phyloP scores from a whole-genome alignment of 2,888 invertebrate species.

The Cataglyphis altisquamis region DNA sequence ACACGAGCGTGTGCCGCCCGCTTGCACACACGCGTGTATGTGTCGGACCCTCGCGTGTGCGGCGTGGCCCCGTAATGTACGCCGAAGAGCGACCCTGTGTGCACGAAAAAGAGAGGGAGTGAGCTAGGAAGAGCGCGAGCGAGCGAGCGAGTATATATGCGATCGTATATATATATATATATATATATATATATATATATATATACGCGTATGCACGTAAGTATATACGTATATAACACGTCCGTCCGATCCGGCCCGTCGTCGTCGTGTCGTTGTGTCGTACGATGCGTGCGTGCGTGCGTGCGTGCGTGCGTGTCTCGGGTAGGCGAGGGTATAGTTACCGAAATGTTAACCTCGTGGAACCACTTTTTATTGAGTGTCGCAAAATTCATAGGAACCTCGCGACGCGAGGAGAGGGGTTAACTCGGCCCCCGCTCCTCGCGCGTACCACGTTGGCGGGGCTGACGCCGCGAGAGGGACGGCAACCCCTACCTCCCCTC shows the following conservation, averaged over 20 bases:
- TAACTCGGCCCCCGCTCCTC: constrained; percentile 69
- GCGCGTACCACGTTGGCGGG: constrained; percentile 74
- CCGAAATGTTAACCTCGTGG: constrained; percentile 88
- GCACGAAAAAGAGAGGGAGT: constrained; percentile 28
- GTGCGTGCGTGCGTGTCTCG: constrained; percentile 77
- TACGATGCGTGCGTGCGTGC: constrained; percentile 66
- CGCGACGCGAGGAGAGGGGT: constrained; percentile 81
- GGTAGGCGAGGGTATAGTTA: constrained; percentile 86
- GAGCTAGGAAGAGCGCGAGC: background rate
- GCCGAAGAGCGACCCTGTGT: constrained; percentile 40
- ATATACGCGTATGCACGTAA: background rate
- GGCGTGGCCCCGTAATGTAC: constrained; percentile 59
- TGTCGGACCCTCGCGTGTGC: constrained; percentile 58
- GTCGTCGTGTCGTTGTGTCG: constrained; percentile 17
- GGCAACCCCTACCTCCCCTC: constrained; percentile 70
- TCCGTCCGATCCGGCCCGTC: constrained; percentile 43
- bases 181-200: background rate
- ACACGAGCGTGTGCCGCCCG: constrained; percentile 55
- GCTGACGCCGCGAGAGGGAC: constrained; percentile 75
- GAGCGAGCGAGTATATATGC: constrained; percentile 27
- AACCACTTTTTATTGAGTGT: constrained; percentile 89
- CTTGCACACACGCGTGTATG: constrained; percentile 45
- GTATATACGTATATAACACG: background rate
- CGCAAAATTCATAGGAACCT: constrained; percentile 89
- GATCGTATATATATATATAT: constrained; percentile 24